phyloP scores from a whole-genome alignment of 2,113 vertebrate genomes.

The human region DNA sequence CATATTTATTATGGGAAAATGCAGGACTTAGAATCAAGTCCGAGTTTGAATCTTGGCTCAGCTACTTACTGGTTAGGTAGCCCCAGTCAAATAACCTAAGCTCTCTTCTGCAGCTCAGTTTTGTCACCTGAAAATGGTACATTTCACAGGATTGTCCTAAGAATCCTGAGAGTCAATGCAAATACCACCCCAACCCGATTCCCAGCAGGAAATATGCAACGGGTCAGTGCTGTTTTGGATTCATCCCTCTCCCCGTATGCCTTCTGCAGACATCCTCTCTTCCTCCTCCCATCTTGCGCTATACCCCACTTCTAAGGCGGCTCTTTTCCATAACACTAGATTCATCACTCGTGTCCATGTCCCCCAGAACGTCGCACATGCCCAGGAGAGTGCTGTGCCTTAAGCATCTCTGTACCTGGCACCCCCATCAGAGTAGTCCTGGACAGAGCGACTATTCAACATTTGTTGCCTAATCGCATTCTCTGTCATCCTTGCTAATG shows the following conservation, averaged over 20 bases:
- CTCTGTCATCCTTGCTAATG: not conserved
- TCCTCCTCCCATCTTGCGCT: no score
- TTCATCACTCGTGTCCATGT: not conserved
- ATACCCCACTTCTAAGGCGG: not conserved
- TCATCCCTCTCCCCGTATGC: not conserved
- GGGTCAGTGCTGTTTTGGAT: no score
- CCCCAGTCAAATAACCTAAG: not conserved
- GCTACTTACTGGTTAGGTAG: not conserved
- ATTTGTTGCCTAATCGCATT: not conserved
- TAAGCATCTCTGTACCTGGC: not conserved
- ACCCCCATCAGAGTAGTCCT: no score
- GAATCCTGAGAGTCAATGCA: accelerated
- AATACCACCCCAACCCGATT: not conserved
- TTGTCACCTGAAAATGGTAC: not conserved
- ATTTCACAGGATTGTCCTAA: not conserved
- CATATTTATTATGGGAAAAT: not conserved
- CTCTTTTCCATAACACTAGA: not conserved
- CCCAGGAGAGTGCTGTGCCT: not conserved
- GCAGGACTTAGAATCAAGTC: not conserved
- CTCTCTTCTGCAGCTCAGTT: not conserved
- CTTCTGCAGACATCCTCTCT: not conserved
- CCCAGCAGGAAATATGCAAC: not conserved
- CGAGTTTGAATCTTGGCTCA: not conserved
- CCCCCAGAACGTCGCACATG: accelerated
- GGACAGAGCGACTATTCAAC: no score